phyloP scores from a whole-genome alignment of 2,888 invertebrate species.

The Drosophila kuntzei region DNA sequence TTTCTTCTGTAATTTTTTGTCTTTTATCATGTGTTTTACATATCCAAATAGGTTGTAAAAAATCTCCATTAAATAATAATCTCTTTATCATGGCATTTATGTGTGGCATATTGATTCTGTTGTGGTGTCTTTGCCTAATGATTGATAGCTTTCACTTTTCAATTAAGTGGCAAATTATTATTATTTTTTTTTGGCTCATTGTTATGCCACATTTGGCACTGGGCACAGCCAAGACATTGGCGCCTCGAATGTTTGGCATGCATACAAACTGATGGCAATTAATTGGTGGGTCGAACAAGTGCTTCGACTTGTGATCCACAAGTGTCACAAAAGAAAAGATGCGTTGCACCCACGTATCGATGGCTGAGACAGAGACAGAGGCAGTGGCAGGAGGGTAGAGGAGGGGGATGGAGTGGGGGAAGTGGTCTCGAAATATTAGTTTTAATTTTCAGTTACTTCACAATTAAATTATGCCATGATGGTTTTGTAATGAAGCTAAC shows the following conservation, averaged over 20 bases:
- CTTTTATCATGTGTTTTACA: neutral
- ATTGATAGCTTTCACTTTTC: constrained; percentile 58
- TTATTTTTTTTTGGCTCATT: constrained; percentile 37
- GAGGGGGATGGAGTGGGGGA: neutral
- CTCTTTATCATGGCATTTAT: neutral
- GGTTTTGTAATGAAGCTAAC: neutral
- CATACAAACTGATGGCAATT: constrained; percentile 71
- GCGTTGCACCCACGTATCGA: constrained; percentile 4
- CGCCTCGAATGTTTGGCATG: constrained; percentile 33
- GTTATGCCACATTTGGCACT: constrained; percentile 21
- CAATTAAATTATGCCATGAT: neutral
- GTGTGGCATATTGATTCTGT: constrained; percentile 19
- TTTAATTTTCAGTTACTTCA: neutral
- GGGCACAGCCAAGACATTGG: constrained; percentile 11
- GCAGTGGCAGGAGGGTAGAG: neutral
- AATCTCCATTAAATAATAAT: constrained; percentile 3
- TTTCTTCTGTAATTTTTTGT: no score
- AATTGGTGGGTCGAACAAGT: constrained; percentile 44
- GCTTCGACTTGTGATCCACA: constrained; percentile 23
- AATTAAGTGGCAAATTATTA: constrained; percentile 30
- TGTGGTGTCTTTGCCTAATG: constrained; percentile 23
- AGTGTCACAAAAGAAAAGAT: constrained; percentile 17
- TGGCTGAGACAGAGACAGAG: neutral
- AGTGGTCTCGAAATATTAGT: neutral
- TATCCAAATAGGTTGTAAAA: neutral